Evolutionary conservation across 1,140 invertebrate species (phyloP), one percentile per base, ranked within the genome.

Genomic region (Hermetia illucens): DNA sequence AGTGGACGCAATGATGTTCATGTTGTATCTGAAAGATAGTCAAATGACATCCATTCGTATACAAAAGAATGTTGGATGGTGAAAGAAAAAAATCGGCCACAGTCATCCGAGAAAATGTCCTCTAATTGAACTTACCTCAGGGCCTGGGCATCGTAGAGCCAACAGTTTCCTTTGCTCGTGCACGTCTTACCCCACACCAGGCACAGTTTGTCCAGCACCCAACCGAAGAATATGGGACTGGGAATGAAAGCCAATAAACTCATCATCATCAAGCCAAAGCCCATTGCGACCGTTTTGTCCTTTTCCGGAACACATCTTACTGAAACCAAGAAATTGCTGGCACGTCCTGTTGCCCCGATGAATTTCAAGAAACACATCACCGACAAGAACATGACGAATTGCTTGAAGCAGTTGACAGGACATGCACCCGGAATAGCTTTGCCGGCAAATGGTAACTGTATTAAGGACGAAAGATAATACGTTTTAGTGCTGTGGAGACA

Each of bases 131-230:
- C 62, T 54, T 47, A 77, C 72, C 76, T 66, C 45, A 81, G 55
- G 16, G 64, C 64, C 44, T 70, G 66, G 5, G 74, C 71, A 53
- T 79, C 72, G 46, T 79, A 81, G 2, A 79, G 54, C 78, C 77
- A 81, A 52, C 78, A 81, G 49, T 82, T 81, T 36, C 79, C 78
- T 27, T 68, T 78, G 34, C 72, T 73, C 4, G 69, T 64, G 48
- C 78, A 81, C 8, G 78, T 80, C 51, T 76, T 78, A 12, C 78
- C 79, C 79, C 79, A 82, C 10, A 81, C 72, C 2, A 79, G 47
- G 46, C 79, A 82, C 12, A 74, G 70, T 27, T 62, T 64, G 74
- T 79, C 79, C 46, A 81, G 65, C 36, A 81, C 71, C 46, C 68
- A 72, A 41, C 79, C 79, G 49, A 79, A 81, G 22, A 81, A 61